phyloP scores from a whole-genome alignment of 2,888 invertebrate species.

The Dasypolia templi region DNA sequence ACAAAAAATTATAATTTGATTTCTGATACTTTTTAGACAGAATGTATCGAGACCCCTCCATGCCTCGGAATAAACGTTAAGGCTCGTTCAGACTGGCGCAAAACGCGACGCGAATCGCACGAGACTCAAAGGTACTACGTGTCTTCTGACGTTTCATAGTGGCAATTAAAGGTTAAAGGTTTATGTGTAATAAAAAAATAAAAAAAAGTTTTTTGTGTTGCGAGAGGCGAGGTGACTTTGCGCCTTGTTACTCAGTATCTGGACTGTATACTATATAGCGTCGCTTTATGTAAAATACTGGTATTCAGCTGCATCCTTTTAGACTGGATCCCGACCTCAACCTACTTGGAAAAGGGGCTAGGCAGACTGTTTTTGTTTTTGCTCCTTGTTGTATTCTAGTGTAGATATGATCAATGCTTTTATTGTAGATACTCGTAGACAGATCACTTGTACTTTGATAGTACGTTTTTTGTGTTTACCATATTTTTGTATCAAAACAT shows the following conservation, averaged over 20 bases:
- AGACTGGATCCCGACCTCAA: not conserved
- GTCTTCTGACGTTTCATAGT: no score
- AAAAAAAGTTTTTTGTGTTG: no score
- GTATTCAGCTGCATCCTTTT: not conserved
- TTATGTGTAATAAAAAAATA: no score
- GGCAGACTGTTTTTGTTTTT: not conserved
- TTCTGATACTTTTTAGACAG: no score
- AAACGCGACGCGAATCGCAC: no score
- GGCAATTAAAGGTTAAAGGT: no score
- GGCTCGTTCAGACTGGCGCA: no score
- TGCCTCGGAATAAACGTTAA: not conserved
- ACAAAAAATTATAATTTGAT: no score
- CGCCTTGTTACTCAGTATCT: not conserved
- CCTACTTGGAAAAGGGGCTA: not conserved
- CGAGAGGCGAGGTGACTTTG: no score
- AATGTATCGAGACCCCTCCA: not conserved
- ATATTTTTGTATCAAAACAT: constrained; percentile 18
- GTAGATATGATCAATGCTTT: constrained; percentile 1
- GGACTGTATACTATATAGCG: no score
- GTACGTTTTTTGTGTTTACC: not conserved
- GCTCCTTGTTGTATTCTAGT: not conserved
- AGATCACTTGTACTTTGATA: constrained; percentile 15
- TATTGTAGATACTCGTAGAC: not conserved
- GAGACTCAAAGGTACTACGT: no score
- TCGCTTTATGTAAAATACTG: not conserved